These are phyloP conservation scores for Chironomus riparius DNA, from an alignment of 2,888 invertebrate species.

Conservation along the genomic window DNA sequence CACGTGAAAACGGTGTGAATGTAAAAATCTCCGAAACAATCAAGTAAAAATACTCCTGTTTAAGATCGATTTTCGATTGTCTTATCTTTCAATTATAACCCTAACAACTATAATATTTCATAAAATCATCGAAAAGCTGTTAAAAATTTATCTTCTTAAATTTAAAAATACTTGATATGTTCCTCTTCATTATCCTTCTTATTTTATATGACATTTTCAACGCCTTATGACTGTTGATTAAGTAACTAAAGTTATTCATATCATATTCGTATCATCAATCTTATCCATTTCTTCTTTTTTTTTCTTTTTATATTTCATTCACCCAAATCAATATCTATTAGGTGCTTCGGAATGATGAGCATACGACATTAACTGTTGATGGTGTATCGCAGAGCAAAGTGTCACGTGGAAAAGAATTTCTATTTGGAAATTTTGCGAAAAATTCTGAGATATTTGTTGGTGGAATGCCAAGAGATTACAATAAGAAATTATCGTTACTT, in stretches of 20 bases:
- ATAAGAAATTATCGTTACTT: constrained; percentile 72
- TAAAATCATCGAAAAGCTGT: too few species aligned
- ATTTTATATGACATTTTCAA: not conserved
- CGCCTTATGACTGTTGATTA: constrained; percentile 3
- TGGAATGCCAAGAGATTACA: constrained; percentile 91
- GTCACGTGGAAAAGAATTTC: constrained; percentile 79
- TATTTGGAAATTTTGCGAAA: constrained; percentile 74
- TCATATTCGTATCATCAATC: constrained; percentile 7
- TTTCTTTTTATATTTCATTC: not conserved
- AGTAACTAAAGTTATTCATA: not conserved
- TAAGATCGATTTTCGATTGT: too few species aligned
- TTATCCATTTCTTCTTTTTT: not conserved
- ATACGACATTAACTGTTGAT: constrained; percentile 79
- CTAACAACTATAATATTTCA: too few species aligned
- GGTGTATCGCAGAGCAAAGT: constrained; percentile 67
- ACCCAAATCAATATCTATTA: constrained; percentile 31
- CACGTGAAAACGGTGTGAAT: too few species aligned
- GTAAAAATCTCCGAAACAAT: too few species aligned
- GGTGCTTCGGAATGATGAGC: constrained; percentile 68
- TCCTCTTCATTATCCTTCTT: too few species aligned
- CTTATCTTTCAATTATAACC: too few species aligned
- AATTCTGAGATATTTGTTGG: constrained; percentile 94
- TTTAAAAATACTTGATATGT: too few species aligned
- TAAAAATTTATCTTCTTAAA: too few species aligned
- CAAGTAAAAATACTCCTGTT: too few species aligned